These are phyloP conservation scores for Lampris megalopsis DNA, from an alignment of 2,113 vertebrate genomes.

Conservation along the genomic window DNA sequence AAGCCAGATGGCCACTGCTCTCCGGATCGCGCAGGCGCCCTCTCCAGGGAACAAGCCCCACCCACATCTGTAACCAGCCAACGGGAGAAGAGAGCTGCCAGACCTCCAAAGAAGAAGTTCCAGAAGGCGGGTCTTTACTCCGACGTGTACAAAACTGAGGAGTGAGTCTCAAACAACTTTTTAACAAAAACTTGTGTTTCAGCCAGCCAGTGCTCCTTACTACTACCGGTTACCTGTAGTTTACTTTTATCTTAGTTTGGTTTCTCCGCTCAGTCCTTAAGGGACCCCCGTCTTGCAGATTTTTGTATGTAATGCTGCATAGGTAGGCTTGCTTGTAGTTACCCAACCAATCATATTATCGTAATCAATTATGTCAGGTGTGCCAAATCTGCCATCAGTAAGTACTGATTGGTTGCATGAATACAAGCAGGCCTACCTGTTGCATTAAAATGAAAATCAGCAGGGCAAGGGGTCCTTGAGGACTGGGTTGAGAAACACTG, in stretches of 20 bases:
- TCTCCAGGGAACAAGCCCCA: constrained; percentile 71
- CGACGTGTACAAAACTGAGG: constrained; percentile 84
- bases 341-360: too few species aligned
- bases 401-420: too few species aligned
- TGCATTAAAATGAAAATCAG: too few species aligned
- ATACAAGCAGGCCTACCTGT: too few species aligned
- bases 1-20: constrained; percentile 80
- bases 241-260: constrained; percentile 3
- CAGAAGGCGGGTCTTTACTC: constrained; percentile 86
- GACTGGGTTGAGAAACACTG: background rate
- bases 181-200: background rate
- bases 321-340: too few species aligned
- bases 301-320: too few species aligned
- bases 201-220: background rate
- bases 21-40: constrained; percentile 59
- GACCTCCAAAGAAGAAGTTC: constrained; percentile 86
- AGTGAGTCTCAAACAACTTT: constrained; percentile 68
- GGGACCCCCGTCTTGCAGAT: too few species aligned
- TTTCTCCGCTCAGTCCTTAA: too few species aligned
- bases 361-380: too few species aligned
- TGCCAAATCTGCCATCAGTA: too few species aligned
- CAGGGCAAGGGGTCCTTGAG: too few species aligned
- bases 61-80: constrained; percentile 70
- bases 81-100: constrained; percentile 82
- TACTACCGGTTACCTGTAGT: background rate